Evolutionary conservation across 2,113 vertebrate genomes (phyloP).

Genomic region (Natator depressus): DNA sequence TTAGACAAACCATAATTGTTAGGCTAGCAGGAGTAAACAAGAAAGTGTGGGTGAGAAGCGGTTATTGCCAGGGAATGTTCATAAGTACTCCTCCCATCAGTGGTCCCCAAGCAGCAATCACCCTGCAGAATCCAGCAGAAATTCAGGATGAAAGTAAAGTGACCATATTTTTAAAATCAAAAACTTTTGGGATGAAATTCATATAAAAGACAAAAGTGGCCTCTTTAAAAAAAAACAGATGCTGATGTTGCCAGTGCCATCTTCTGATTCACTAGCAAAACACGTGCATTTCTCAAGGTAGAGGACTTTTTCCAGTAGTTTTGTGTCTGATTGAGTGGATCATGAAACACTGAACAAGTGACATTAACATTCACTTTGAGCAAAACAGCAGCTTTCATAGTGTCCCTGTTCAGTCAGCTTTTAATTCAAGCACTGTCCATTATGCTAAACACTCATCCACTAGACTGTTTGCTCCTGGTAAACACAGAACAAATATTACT

Average conservation of each 20-base stretch:
- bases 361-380: constrained; percentile 30
- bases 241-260: not conserved
- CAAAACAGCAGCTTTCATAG: constrained; percentile 20
- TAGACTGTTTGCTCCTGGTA: constrained; percentile 46
- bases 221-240: not conserved
- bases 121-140: not conserved
- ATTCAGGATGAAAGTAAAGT: not conserved
- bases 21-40: not conserved
- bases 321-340: not conserved
- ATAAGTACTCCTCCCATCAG: not conserved
- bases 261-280: not conserved
- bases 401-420: not conserved
- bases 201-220: not conserved
- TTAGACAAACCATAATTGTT: not conserved
- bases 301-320: not conserved
- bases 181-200: not conserved
- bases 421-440: constrained; percentile 26
- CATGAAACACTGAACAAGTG: not conserved
- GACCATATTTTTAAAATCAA: not conserved
- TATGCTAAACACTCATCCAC: not conserved
- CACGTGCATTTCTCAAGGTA: not conserved
- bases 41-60: not conserved
- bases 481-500: constrained; percentile 41
- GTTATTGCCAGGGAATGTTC: not conserved
- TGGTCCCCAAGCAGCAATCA: not conserved